Evolutionary conservation across 2,113 vertebrate genomes (phyloP), one percentile per base, ranked within the genome.

Genomic region (Poeciliopsis prolifica): DNA sequence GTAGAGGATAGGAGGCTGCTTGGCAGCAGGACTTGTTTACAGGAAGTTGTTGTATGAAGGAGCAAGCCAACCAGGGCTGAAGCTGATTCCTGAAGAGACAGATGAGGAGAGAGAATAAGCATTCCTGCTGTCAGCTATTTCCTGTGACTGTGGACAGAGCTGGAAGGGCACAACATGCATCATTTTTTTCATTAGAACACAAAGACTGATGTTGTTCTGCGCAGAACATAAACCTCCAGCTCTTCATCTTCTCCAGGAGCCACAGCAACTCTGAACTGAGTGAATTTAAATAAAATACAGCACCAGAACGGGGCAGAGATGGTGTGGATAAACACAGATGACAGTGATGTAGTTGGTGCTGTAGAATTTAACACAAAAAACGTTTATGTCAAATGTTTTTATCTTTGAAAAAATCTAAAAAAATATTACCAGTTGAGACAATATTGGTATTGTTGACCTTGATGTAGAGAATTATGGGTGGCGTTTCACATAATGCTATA

Each of bases 71-170:
- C 81, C 88, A 92, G 87, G 40, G 51, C 73, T 74, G 67, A 35
- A 89, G 83, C 77, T 81, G 85, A 88, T 88, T 89, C 84, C 76
- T 88, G 82, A 81, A 85, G 85, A 94, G 87, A 91, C 86, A 86
- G 83, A 92, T 87, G 88, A 92, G 82, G 87, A 87, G 82, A 91
- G 88, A 82, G 81, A 86, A 87, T 88, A 86, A 82, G 89, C 92
- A 94, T 95, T 95, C 94, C 88, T 93, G 84, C 91, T 91, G 91
- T 94, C 93, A 92, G 90, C 90, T 86, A 95, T 94, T 95, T 95
- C 94, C 95, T 95, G 92, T 93, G 78, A 80, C 87, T 79, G 78
- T 81, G 80, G 72, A 84, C 78, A 74, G 51, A 40, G 74, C 72
- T 72, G 65, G 74, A 69, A 82, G 31, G 76, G 85, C 35, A 30